A percentile compares a stretch with the other conserved stretches of the same genome.
Conservation (phyloP, 2,888 invertebrate species). For the Neoaliturus tenellus region DNA sequence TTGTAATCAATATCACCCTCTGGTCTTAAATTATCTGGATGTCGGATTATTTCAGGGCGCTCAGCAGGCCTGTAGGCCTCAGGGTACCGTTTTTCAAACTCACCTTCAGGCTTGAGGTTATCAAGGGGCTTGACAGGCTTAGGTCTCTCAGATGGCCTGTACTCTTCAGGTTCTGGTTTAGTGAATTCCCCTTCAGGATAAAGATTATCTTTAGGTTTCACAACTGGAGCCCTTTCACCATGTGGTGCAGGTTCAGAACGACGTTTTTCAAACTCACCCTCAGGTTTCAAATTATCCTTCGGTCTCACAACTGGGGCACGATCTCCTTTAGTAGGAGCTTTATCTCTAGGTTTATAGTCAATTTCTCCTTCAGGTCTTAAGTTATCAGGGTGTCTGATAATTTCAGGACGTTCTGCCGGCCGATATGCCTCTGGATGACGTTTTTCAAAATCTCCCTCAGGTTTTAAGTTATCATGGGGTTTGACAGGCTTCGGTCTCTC, state of each 20-base stretch:
- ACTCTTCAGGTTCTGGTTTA: slow-evolving; percentile 71
- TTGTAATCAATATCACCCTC: slow-evolving; percentile 75
- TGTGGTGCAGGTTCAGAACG: slow-evolving; percentile 70
- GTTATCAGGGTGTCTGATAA: slow-evolving; percentile 66
- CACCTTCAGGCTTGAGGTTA: slow-evolving; percentile 75
- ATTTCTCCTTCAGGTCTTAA: slow-evolving; percentile 70
- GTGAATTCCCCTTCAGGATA: slow-evolving; percentile 79
- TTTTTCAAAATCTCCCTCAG: slow-evolving; percentile 73
- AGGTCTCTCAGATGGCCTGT: slow-evolving; percentile 72
- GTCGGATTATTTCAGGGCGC: slow-evolving; percentile 70
- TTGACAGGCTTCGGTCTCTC: slow-evolving; percentile 74
- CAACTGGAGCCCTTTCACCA: slow-evolving; percentile 73
- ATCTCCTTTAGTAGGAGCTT: slow-evolving; percentile 73
- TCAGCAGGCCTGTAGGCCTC: slow-evolving; percentile 71
- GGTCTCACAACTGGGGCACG: slow-evolving; percentile 73
- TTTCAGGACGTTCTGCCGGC: slow-evolving; percentile 68
- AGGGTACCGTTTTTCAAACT: slow-evolving; percentile 70
- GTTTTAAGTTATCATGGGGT: slow-evolving; percentile 75
- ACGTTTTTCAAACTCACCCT: slow-evolving; percentile 69
- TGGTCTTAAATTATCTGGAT: slow-evolving; percentile 75
- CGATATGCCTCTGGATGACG: slow-evolving; percentile 72
- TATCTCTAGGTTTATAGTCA: slow-evolving; percentile 73
- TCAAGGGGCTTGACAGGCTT: slow-evolving; percentile 74
- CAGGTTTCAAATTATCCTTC: slow-evolving; percentile 68
- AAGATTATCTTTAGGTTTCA: slow-evolving; percentile 74